phyloP scores from a whole-genome alignment of 1,140 invertebrate genomes.

The Ctenoplectra terminalis region DNA sequence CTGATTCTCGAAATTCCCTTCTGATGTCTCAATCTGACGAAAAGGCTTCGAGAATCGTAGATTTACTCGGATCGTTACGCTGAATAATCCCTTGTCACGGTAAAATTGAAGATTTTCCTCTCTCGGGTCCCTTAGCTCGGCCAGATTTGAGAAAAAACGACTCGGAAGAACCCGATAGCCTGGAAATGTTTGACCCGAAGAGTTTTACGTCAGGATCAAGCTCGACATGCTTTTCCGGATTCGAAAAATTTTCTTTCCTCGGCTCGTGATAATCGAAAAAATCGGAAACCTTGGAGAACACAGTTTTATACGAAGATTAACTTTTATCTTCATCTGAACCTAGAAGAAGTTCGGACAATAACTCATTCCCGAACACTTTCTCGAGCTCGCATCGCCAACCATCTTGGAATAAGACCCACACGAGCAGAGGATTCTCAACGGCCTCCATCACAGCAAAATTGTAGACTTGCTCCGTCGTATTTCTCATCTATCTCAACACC shows the following conservation, averaged over 20 bases:
- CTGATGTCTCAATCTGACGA: not conserved
- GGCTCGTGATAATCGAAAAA: no score
- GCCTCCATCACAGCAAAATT: not conserved
- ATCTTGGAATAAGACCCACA: not conserved
- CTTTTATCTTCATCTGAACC: not conserved
- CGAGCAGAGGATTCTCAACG: not conserved
- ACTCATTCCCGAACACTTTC: not conserved
- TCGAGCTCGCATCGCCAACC: not conserved
- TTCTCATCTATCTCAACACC: not conserved
- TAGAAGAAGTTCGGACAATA: not conserved
- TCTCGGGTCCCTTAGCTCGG: not conserved
- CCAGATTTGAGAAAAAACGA: not conserved
- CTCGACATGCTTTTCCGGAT: not conserved
- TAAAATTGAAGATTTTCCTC: no score
- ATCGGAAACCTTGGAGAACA: no score
- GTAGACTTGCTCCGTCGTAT: not conserved
- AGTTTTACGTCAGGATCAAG: not conserved
- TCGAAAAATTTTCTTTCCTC: no score
- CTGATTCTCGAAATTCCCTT: conserved; percentile 10
- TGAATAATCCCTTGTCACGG: not conserved
- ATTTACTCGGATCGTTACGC: not conserved
- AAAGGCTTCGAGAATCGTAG: not conserved
- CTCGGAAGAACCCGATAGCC: no score
- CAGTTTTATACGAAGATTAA: not conserved
- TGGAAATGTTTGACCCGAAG: no score